A percentile compares a stretch with the other conserved stretches of the same genome.
phyloP scores from a whole-genome alignment of 2,888 invertebrate genomes.

The Adelognathus sp. region DNA sequence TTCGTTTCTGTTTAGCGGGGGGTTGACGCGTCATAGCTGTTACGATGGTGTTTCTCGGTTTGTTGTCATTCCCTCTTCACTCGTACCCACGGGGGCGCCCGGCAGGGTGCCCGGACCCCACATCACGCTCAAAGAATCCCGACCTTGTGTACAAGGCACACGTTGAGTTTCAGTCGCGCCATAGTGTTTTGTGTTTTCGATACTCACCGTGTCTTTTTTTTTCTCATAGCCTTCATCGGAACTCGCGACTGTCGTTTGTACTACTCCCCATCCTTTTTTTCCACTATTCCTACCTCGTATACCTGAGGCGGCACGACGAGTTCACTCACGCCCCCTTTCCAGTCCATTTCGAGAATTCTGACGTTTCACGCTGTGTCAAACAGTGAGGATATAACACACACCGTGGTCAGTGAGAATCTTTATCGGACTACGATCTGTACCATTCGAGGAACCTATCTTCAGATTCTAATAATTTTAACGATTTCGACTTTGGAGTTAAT shows the following conservation, averaged over 20 bases:
- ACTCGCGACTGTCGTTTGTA: not conserved
- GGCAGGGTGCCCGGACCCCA: constrained; percentile 69
- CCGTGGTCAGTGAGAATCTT: too few species aligned
- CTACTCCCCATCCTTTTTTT: not conserved
- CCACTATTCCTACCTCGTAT: too few species aligned
- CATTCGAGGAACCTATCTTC: too few species aligned
- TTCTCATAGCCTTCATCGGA: not conserved
- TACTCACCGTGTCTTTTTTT: too few species aligned
- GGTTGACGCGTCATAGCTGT: constrained; percentile 52
- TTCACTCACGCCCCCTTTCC: too few species aligned
- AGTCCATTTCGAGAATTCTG: too few species aligned
- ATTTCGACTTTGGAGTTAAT: too few species aligned
- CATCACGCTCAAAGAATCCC: constrained; percentile 72
- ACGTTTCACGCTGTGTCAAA: too few species aligned
- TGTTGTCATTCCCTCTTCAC: constrained; percentile 72
- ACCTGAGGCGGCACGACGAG: too few species aligned
- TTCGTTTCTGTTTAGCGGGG: not conserved
- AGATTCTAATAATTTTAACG: too few species aligned
- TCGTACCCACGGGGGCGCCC: constrained; percentile 65
- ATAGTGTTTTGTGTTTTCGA: constrained; percentile 4
- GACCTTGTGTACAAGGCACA: constrained; percentile 43
- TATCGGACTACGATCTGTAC: too few species aligned
- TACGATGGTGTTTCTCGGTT: constrained; percentile 68
- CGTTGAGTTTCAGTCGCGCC: not conserved
- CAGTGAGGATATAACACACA: too few species aligned